A percentile compares a stretch with the other conserved stretches of the same genome.
Conservation (phyloP, 2,888 invertebrate genomes). For the Cephus sareptanus region DNA sequence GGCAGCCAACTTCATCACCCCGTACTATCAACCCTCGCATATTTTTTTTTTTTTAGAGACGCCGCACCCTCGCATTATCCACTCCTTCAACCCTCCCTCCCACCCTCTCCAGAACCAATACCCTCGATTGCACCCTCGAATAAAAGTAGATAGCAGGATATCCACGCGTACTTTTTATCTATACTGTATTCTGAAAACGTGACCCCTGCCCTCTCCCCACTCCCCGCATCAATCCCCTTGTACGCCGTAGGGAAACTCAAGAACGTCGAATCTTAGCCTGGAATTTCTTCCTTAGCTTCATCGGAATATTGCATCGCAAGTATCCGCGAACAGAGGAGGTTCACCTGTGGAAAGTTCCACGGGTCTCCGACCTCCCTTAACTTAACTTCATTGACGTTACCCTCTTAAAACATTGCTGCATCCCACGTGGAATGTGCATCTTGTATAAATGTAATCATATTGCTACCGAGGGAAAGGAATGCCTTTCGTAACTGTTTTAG, state of each 20-base stretch:
- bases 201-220: background rate
- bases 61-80: background rate
- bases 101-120: background rate
- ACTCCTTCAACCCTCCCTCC: background rate
- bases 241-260: background rate
- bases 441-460: background rate
- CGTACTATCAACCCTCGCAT: background rate
- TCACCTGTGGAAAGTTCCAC: background rate
- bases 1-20: background rate
- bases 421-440: background rate
- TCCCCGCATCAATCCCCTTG: background rate
- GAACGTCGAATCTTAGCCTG: background rate
- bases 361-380: background rate
- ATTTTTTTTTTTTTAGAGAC: background rate
- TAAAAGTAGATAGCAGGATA: background rate
- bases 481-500: background rate
- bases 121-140: background rate
- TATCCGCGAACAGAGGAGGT: conserved; percentile 13
- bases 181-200: background rate
- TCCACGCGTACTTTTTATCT: background rate
- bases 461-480: background rate
- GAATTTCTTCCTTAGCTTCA: conserved; percentile 7
- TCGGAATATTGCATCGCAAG: conserved; percentile 18
- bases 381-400: background rate
- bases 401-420: background rate